A percentile compares a stretch with the other conserved stretches of the same genome.
phyloP scores from a whole-genome alignment of 1,140 invertebrate genomes.

The Helicoverpa armigera region DNA sequence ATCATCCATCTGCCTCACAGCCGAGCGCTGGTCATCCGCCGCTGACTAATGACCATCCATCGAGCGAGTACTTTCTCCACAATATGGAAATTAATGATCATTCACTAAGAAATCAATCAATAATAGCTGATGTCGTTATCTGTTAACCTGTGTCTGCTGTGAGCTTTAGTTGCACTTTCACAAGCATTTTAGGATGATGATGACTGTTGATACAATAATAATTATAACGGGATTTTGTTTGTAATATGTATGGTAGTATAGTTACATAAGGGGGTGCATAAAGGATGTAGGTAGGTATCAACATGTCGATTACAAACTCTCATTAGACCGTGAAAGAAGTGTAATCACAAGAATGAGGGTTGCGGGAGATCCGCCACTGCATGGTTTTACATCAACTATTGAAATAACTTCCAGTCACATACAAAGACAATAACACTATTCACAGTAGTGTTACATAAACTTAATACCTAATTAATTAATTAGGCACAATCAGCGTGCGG shows the following conservation, averaged over 20 bases:
- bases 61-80: neutral
- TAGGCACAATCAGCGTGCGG: neutral
- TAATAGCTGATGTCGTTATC: conserved; percentile 4
- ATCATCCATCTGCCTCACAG: neutral
- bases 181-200: too few relatives aligned
- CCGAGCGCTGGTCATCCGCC: neutral
- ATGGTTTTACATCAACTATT: too few relatives aligned
- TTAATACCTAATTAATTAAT: neutral
- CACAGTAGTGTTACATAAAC: neutral
- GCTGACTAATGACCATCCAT: conserved; percentile 25
- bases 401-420: neutral
- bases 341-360: too few relatives aligned
- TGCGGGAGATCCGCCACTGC: too few relatives aligned
- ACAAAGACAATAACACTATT: conserved; percentile 1
- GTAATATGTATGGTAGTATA: too few relatives aligned
- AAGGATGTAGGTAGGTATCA: too few relatives aligned
- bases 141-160: too few relatives aligned
- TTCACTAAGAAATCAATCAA: conserved; percentile 5
- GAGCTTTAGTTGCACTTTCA: neutral
- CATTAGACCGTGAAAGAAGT: too few relatives aligned
- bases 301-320: too few relatives aligned
- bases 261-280: too few relatives aligned
- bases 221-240: too few relatives aligned
- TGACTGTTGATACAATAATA: too few relatives aligned
- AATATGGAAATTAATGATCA: conserved; percentile 17